Conservation (phyloP, 1,140 invertebrate species). For the Diorhabda carinulata region DNA sequence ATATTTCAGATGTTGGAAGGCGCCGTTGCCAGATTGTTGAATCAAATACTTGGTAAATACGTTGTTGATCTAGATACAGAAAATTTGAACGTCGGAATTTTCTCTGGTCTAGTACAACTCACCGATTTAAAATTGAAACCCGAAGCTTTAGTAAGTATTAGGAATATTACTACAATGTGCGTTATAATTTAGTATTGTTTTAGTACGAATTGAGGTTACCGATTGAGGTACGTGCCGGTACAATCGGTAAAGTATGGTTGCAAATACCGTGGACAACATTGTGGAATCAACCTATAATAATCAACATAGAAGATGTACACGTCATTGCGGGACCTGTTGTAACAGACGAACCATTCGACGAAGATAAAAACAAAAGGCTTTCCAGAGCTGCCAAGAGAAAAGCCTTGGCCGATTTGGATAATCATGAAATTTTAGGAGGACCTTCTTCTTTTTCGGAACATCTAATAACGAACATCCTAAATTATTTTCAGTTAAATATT, state of each 20-base stretch:
- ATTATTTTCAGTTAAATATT: constrained; percentile 77
- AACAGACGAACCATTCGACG: constrained; percentile 62
- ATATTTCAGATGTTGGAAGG: constrained; percentile 67
- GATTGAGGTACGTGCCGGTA: constrained; percentile 75
- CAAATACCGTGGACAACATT: constrained; percentile 76
- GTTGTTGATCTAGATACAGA: constrained; percentile 77
- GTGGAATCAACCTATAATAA: constrained; percentile 64
- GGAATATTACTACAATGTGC: background rate
- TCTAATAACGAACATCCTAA: constrained; percentile 68
- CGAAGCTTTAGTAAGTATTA: constrained; percentile 67
- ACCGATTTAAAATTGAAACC: constrained; percentile 73
- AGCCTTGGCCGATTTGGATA: constrained; percentile 53
- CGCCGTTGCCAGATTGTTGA: constrained; percentile 71
- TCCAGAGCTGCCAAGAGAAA: constrained; percentile 69
- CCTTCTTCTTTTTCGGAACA: constrained; percentile 64
- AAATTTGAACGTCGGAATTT: constrained; percentile 77
- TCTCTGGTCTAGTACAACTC: constrained; percentile 74
- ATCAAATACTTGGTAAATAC: constrained; percentile 76
- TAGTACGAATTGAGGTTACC: constrained; percentile 77
- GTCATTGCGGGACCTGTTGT: constrained; percentile 71
- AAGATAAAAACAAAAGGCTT: constrained; percentile 69
- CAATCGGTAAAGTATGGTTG: constrained; percentile 69
- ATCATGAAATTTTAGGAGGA: constrained; percentile 46
- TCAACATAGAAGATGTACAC: constrained; percentile 73
- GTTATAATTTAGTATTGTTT: constrained; percentile 39